Conservation (phyloP, 2,888 invertebrate genomes). For the Clepsis dumicolana region DNA sequence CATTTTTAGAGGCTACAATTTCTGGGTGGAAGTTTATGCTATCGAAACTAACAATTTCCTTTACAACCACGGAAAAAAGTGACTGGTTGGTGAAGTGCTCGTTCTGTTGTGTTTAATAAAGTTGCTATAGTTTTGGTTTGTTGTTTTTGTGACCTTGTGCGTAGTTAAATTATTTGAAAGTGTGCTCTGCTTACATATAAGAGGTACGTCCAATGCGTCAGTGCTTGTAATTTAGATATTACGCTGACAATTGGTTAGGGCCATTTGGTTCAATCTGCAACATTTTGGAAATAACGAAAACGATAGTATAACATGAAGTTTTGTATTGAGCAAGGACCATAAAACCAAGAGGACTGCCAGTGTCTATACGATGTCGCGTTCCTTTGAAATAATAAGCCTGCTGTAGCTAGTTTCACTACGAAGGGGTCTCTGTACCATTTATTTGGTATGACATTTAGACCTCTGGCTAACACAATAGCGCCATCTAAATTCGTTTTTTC, state of each 20-base stretch:
- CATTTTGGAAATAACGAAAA: too few relatives aligned
- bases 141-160: constrained; percentile 18
- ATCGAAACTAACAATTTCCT: constrained; percentile 61
- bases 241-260: neutral
- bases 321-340: too few relatives aligned
- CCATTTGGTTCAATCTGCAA: neutral
- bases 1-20: constrained; percentile 70
- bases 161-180: neutral
- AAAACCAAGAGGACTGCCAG: too few relatives aligned
- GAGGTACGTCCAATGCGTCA: neutral
- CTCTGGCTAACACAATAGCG: too few relatives aligned
- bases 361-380: too few relatives aligned
- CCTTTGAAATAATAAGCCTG: too few relatives aligned
- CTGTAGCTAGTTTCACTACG: too few relatives aligned
- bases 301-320: too few relatives aligned
- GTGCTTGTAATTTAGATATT: neutral
- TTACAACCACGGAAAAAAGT: constrained; percentile 60
- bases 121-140: constrained; percentile 31
- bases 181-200: neutral
- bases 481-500: too few relatives aligned
- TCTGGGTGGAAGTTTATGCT: constrained; percentile 73
- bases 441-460: too few relatives aligned
- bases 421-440: too few relatives aligned
- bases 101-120: constrained; percentile 45
- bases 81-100: constrained; percentile 45